Base-by-base conservation (phyloP, 2,113 vertebrate genomes). In the Gnathochromis pfefferi region DNA sequence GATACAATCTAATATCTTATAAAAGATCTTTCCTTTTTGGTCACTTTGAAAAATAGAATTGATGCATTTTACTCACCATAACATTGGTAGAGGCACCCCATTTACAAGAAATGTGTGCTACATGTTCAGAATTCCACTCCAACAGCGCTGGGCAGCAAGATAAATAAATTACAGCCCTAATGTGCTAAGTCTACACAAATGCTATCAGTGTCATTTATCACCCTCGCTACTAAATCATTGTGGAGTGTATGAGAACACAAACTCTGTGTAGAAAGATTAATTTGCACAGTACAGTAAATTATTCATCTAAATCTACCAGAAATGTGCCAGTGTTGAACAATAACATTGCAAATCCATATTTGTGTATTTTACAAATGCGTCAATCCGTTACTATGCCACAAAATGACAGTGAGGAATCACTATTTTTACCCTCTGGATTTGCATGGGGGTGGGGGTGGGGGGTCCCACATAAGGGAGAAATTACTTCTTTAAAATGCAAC, bases 121-220 rank as follows among this genome's bases (percentile, higher is more conserved):
- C 21, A 17, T 45, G 68, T 73, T 73, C 28, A 75, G 45, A 31
- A 5, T 75, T 83, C 26, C 49, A 23, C 9, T 82, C 70, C 53
- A 33, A 58, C 49, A 86, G 58, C 81, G 6, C 28, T 68, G 28
- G 31, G 68, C 87, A 81, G 58, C 63, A 95, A 93, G 9, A 92
- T 86, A 93, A 95, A 94, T 94, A 94, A 90, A 92, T 93, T 70
- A 84, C 63, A 51, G 42, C 81, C 89, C 42, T 85, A 92, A 94
- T 82, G 80, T 87, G 87, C 89, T 85, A 85, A 63, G 65, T 90
- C 88, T 79, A 89, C 90, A 90, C 85, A 87, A 68, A 19, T 35
- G 73, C 73, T 93, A 95, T 95, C 91, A 87, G 87, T 26, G 81
- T 80, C 90, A 94, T 96, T 94, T 87, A 94, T 95, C 93, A 95